phyloP scores from a whole-genome alignment of 37 sponge, comb jelly and placozoan species.

The Corticium candelabrum region DNA sequence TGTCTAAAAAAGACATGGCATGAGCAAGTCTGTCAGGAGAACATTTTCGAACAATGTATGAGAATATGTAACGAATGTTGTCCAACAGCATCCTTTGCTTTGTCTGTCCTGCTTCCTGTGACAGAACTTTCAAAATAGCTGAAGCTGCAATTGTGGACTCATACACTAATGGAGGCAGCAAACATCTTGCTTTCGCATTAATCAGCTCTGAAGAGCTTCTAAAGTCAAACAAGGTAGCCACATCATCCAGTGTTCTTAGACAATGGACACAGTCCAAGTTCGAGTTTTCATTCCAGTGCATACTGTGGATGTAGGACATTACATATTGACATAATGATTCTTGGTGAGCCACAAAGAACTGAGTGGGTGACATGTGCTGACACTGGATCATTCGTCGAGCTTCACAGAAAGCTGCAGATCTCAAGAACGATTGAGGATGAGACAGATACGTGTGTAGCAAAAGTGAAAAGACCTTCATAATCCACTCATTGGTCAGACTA shows the following conservation, averaged over 20 bases:
- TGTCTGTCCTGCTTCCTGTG: neutral
- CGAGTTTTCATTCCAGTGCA: too few relatives aligned
- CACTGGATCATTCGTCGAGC: too few relatives aligned
- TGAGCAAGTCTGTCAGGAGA: neutral
- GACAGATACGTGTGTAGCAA: neutral
- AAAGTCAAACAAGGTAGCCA: neutral
- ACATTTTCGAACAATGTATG: conserved; percentile 39
- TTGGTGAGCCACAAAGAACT: neutral
- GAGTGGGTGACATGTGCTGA: too few relatives aligned
- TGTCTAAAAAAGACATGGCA: conserved; percentile 6
- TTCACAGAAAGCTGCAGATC: neutral
- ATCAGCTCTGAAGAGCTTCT: neutral
- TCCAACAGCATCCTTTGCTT: conserved; percentile 24
- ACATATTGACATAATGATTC: neutral
- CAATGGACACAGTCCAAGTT: neutral
- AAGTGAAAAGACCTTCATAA: neutral
- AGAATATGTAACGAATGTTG: conserved; percentile 43
- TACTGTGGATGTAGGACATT: neutral
- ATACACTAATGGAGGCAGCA: neutral
- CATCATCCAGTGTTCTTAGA: neutral
- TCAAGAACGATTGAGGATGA: neutral
- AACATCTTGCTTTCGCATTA: neutral
- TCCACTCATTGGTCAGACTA: neutral
- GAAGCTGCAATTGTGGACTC: neutral
- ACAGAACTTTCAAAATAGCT: neutral